Evolutionary conservation across 1,140 invertebrate genomes (phyloP), one percentile per base, ranked within the genome.

Genomic region (Aphaenogaster rudis): DNA sequence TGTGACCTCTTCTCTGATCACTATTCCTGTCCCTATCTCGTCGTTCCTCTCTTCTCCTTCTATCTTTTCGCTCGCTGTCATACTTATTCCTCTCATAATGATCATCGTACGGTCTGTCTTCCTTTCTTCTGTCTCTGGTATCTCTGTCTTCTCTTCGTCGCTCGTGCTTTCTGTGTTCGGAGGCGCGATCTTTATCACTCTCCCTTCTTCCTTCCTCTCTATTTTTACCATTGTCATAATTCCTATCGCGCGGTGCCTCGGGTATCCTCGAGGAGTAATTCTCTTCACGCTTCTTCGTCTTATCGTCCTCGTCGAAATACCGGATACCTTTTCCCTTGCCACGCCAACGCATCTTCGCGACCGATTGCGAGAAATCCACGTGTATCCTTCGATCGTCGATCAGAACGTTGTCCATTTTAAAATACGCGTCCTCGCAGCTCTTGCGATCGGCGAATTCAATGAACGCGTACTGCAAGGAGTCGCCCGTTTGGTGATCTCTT

Each of bases 361-460:
- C 99, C 63, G 99, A 99, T 94, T 99, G 99, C 91, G 99, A 99
- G 95, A 99, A 99, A 95, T 99, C 99, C 2, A 99, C 99, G 95
- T 99, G 99, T 91, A 99, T 99, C 91, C 99, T 96, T 66, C 99
- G 95, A 94, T 99, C 99, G 96, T 99, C 99, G 92, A 99, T 99
- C 0, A 99, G 95, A 0, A 99, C 99, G 96, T 99, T 99, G 93
- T 99, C 99, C 99, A 99, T 99, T 96, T 99, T 99, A 92, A 99
- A 99, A 96, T 99, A 99, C 3, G 99, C 99, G 90, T 98, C 98
- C 96, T 99, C 99, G 96, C 99, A 99, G 11, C 99, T 97, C 94
- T 99, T 97, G 91, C 98, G 97, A 88, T 99, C 97, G 86, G 98
- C 98, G 96, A 99, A 99, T 95, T 99, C 99, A 90, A 99, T 98